Evolutionary conservation across 2,888 invertebrate species (phyloP).

Genomic region (Drosophila parthenogenetica): DNA sequence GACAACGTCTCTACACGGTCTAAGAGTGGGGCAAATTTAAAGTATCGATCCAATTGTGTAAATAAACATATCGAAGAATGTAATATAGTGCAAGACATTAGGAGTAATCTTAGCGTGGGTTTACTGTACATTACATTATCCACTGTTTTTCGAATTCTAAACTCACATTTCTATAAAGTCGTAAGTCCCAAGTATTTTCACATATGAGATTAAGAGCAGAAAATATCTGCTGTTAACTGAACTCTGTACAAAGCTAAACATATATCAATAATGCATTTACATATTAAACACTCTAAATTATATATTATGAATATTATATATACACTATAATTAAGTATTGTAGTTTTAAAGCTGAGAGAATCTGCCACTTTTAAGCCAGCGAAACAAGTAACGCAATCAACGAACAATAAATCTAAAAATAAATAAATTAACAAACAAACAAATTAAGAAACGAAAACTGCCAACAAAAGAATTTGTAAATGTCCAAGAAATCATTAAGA

Average conservation of each 20-base stretch:
- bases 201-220: conserved; percentile 28
- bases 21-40: conserved; percentile 16
- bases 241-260: conserved; percentile 73
- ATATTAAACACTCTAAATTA: conserved; percentile 40
- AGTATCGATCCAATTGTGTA: conserved; percentile 48
- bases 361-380: conserved; percentile 43
- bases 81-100: conserved; percentile 39
- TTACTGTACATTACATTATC: conserved; percentile 20
- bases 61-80: conserved; percentile 68
- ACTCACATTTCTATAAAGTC: background rate
- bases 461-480: conserved; percentile 58
- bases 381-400: conserved; percentile 59
- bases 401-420: conserved; percentile 65
- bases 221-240: conserved; percentile 8
- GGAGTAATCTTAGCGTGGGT: conserved; percentile 1
- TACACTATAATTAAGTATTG: conserved; percentile 41
- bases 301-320: conserved; percentile 14
- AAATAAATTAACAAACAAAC: conserved; percentile 19
- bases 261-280: conserved; percentile 61
- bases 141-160: conserved; percentile 1
- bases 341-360: conserved; percentile 45
- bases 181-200: conserved; percentile 33
- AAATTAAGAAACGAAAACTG: conserved; percentile 36
- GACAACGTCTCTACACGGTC: conserved; percentile 57
- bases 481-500: conserved; percentile 24